Evolutionary conservation across 2,113 vertebrate species (phyloP), one percentile per base, ranked within the genome.

Genomic region (Oryzias woworae): DNA sequence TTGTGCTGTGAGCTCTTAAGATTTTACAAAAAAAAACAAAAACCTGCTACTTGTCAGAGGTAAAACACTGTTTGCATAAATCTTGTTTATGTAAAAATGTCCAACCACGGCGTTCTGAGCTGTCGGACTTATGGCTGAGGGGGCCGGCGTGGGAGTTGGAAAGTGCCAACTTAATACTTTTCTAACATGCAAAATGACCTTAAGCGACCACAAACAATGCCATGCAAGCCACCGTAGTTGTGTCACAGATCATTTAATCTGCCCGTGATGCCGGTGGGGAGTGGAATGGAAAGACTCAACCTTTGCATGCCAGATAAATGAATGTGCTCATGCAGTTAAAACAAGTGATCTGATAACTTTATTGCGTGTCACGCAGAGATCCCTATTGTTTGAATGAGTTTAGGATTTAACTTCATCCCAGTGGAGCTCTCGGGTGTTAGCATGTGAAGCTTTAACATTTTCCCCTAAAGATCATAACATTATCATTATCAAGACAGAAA

Each of bases 291-390:
- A 77, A 59, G 24, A 59, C 8, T 62, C 60, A 66, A 66, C 67
- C 60, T 80, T 75, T 77, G 74, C 67, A 56, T 75, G 67, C 14
- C 60, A 60, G 73, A 71, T 59, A 65, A 77, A 80, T 51, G 18
- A n/a, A 58, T 47, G 45, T 13, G 8, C 49, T 72, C 52, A 36
- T 36, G 59, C 48, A 44, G 47, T 13, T 50, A 5, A 73, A 72
- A 53, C 10, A 43, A 45, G 23, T 45, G 50, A 73, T 73, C 72
- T 66, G 75, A 82, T 79, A 71, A 74, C 69, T 65, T 51, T 49
- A 64, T 56, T 47, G 24, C 22, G 0, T 49, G 42, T 61, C 74
- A 60, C 63, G 59, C 65, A 60, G 53, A 49, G 18, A 58, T 24
- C 44, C 60, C 18, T 52, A 28, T 51, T 51, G 49, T 78, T 79